Percentiles rank a stretch among this genome's conserved stretches.
These are phyloP conservation scores for Scaptomyza tumidula DNA, from an alignment of 2,888 invertebrate species.

Conservation along the genomic window DNA sequence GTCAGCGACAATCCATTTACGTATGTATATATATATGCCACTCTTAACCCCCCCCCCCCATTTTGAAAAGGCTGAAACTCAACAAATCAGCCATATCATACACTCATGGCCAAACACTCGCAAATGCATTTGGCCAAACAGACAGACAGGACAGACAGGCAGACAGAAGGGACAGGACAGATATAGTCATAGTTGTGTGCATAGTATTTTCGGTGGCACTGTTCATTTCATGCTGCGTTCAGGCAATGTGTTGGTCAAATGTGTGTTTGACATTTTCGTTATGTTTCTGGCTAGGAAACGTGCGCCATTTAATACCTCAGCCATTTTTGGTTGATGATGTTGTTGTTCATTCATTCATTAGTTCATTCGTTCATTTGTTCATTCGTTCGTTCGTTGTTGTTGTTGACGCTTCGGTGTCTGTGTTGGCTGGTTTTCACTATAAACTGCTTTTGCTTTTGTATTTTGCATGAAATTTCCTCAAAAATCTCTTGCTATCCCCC, in stretches of 20 bases:
- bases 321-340: constrained; percentile 35
- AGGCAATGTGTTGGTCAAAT: constrained; percentile 64
- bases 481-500: constrained; percentile 42
- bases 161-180: background rate
- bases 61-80: background rate
- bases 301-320: constrained; percentile 66
- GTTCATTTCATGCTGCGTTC: constrained; percentile 57
- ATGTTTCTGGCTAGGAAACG: constrained; percentile 64
- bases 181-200: constrained; percentile 1
- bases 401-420: constrained; percentile 36
- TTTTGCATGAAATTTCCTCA: constrained; percentile 73
- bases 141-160: constrained; percentile 1
- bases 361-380: constrained; percentile 12
- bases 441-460: constrained; percentile 61
- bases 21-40: background rate
- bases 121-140: constrained; percentile 36
- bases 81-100: constrained; percentile 17
- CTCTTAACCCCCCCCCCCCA: too few species aligned
- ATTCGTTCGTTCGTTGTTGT: constrained; percentile 12
- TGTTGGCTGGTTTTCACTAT: constrained; percentile 35
- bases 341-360: constrained; percentile 16
- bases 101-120: constrained; percentile 32
- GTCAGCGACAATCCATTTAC: constrained; percentile 34
- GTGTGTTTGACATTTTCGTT: constrained; percentile 78
- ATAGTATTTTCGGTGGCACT: constrained; percentile 37